Evolutionary conservation across 2,797 vertebrate species (phyloP), one percentile per base, ranked within the genome.

Genomic region (Phrynocephalus guinanensis): DNA sequence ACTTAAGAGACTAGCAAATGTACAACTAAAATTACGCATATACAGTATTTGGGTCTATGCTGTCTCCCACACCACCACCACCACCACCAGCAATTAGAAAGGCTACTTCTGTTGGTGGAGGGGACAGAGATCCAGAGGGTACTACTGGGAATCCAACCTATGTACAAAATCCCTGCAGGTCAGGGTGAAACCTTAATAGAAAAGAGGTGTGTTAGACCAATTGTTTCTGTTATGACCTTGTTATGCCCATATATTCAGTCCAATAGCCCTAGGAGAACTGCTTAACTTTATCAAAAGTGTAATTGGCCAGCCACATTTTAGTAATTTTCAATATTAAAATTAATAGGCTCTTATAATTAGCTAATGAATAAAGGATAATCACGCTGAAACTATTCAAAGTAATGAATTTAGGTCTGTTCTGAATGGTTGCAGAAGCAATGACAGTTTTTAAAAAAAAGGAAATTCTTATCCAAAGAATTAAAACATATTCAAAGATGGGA

Each of bases 281-380:
- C 0, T 88, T 76, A n/a, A 66, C 82, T 90, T 86, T 33, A 30
- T 26, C 75, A 88, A 87, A 81, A 20, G 66, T 76, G 3, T 22
- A 81, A 60, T n/a, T 44, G 1, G 3, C 38, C 13, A 88, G 48
- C 82, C 72, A 20, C 75, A 48, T 77, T 81, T 5, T 83, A 52
- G 5, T 84, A 85, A 86, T 86, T 79, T 91, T 84, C n/a, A 70
- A 48, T 81, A 83, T 80, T 44, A 79, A 81, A 76, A 3, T 70
- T 86, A 90, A 83, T 8, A 72, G 72, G 75, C 81, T 28, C 70
- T 7, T 76, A 72, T 72, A 83, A 89, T 81, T 80, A 91, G 63
- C 20, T 48, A 5, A 76, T 90, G 13, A 0, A 81, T 86, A 89
- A 85, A 82, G 72, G 26, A 89, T 76, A 77, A 89, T 76, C 48